Percentiles rank a stretch among this genome's conserved stretches.
These are phyloP conservation scores for Hephaestus fuliginosus DNA, from an alignment of 2,797 vertebrate genomes.

Conservation along the genomic window DNA sequence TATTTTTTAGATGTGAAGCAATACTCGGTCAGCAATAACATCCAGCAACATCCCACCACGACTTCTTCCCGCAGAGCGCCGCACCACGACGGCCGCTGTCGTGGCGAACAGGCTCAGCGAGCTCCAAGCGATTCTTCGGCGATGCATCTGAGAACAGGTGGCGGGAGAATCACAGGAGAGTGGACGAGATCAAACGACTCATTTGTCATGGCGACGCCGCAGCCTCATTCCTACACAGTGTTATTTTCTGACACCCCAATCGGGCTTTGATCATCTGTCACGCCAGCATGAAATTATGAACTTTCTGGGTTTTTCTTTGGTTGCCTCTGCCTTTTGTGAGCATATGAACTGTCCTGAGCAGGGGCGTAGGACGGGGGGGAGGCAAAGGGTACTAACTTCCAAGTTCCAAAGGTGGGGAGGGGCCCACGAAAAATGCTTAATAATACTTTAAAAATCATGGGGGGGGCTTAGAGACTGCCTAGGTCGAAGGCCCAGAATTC, in stretches of 20 bases:
- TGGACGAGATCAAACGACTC: conserved; percentile 51
- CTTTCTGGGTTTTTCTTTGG: not conserved
- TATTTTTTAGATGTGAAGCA: conserved; percentile 82
- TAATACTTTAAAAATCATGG: no score
- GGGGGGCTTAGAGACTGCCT: no score
- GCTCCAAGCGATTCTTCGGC: conserved; percentile 44
- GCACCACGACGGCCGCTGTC: conserved; percentile 20
- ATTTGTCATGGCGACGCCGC: conserved; percentile 64
- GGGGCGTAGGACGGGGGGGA: no score
- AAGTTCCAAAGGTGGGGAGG: no score
- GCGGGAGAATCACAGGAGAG: conserved; percentile 36
- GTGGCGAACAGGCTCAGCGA: conserved; percentile 28
- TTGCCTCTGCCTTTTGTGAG: conserved; percentile 71
- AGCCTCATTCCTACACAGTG: conserved; percentile 64
- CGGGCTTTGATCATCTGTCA: conserved; percentile 51
- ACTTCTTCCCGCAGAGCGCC: conserved; percentile 65
- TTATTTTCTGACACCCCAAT: conserved; percentile 13
- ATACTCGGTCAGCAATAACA: conserved; percentile 90
- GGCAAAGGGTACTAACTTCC: no score
- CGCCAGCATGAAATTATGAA: conserved; percentile 56
- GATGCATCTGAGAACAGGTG: conserved; percentile 38
- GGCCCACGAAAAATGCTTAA: no score
- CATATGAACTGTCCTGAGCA: conserved; percentile 45
- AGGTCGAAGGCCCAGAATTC: no score
- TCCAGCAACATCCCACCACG: conserved; percentile 53